phyloP scores from a whole-genome alignment of 53 echinoderm and acorn worm species.

The Holothuria scabra region DNA sequence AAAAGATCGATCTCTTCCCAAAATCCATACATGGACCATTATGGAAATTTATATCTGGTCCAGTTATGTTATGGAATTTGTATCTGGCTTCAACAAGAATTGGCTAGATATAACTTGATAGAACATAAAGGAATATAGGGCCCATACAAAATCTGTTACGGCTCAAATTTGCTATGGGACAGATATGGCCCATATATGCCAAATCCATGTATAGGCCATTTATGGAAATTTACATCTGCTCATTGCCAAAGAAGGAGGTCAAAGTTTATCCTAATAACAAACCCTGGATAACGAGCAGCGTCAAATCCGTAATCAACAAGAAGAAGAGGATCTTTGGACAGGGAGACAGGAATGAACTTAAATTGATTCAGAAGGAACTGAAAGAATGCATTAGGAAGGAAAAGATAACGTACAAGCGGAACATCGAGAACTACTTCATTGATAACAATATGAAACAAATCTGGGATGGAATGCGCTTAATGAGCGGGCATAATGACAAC shows the following conservation, averaged over 20 bases:
- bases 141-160: no score
- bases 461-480: slow-evolving; percentile 25
- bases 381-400: slow-evolving; percentile 10
- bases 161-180: no score
- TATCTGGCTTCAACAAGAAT: no score
- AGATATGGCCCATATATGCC: no score
- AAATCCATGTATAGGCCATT: no score
- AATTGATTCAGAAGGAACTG: not conserved
- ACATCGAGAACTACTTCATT: not conserved
- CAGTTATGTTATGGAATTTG: no score
- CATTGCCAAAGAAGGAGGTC: not conserved
- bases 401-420: slow-evolving; percentile 4
- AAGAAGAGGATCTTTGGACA: not conserved
- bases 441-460: slow-evolving; percentile 22
- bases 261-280: not conserved
- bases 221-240: not conserved
- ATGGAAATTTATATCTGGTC: no score
- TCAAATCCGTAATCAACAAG: not conserved
- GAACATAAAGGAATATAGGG: no score
- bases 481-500: slow-evolving; percentile 30
- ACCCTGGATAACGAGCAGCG: not conserved
- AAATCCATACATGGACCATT: no score
- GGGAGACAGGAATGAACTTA: not conserved
- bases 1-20: no score
- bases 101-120: no score